Evolutionary conservation across 2,113 vertebrate genomes (phyloP).

Genomic region (Ctenomys sociabilis): DNA sequence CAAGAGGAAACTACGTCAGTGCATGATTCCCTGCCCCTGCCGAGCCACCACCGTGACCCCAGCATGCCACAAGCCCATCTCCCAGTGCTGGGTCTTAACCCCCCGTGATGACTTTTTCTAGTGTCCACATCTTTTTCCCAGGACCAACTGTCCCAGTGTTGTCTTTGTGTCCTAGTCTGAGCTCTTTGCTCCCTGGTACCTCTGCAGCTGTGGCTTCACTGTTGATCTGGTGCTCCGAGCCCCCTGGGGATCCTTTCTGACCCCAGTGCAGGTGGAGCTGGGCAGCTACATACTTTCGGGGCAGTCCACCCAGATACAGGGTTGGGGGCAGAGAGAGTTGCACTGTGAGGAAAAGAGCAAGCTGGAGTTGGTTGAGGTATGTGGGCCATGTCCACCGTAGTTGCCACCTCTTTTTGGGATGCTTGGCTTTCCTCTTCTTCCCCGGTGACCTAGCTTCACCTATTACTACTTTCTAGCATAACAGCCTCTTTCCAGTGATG

Average conservation of each 20-base stretch:
- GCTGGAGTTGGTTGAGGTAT: background rate
- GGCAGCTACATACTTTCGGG: conserved; percentile 86
- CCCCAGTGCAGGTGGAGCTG: conserved; percentile 98
- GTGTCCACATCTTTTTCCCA: background rate
- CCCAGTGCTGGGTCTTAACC: background rate
- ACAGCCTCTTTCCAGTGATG: background rate
- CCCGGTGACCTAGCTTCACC: background rate
- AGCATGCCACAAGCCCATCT: background rate
- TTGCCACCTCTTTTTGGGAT: background rate
- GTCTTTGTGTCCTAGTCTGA: no score
- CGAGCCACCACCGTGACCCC: fast-evolving
- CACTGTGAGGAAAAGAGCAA: conserved; percentile 81
- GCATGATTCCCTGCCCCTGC: background rate
- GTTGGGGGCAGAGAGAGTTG: conserved; percentile 88
- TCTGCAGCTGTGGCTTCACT: conserved; percentile 89
- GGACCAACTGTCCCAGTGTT: background rate
- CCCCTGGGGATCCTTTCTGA: conserved; percentile 73
- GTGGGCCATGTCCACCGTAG: background rate
- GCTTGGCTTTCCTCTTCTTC: background rate
- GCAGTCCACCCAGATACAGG: conserved; percentile 90
- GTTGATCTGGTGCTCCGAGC: conserved; percentile 93
- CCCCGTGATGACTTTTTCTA: background rate
- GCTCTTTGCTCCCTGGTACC: conserved; percentile 82
- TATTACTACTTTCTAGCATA: background rate
- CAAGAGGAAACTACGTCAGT: background rate